phyloP scores from a whole-genome alignment of 2,797 vertebrate genomes.

The Adrianichthys oophorus region DNA sequence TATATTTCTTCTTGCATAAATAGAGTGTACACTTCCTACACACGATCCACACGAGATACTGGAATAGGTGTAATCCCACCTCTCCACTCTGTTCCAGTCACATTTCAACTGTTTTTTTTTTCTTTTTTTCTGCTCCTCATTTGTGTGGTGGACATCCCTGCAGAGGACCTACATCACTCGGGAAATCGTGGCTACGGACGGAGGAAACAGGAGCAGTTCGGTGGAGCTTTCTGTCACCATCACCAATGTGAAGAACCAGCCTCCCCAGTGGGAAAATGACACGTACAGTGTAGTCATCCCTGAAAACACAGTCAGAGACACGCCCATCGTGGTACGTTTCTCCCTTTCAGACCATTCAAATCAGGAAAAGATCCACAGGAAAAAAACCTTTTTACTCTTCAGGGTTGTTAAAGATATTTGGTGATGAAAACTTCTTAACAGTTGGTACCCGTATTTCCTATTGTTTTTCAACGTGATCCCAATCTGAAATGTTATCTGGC shows the following conservation, averaged over 20 bases:
- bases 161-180: conserved; percentile 84
- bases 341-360: no score
- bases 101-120: background rate
- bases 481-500: no score
- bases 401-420: no score
- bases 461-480: no score
- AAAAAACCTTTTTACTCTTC: no score
- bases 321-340: conserved; percentile 73
- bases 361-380: no score
- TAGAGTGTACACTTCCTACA: background rate
- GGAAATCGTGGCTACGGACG: conserved; percentile 83
- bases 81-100: no score
- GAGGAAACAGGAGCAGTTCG: conserved; percentile 84
- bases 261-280: conserved; percentile 86
- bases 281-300: conserved; percentile 83
- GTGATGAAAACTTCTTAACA: no score
- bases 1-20: conserved; percentile 9
- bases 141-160: background rate
- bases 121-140: background rate
- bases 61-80: no score
- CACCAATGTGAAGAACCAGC: conserved; percentile 86
- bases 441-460: no score
- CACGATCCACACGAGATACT: no score
- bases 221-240: conserved; percentile 84
- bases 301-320: conserved; percentile 82